Conservation (phyloP, 1,140 invertebrate species). For the Varroa destructor region DNA sequence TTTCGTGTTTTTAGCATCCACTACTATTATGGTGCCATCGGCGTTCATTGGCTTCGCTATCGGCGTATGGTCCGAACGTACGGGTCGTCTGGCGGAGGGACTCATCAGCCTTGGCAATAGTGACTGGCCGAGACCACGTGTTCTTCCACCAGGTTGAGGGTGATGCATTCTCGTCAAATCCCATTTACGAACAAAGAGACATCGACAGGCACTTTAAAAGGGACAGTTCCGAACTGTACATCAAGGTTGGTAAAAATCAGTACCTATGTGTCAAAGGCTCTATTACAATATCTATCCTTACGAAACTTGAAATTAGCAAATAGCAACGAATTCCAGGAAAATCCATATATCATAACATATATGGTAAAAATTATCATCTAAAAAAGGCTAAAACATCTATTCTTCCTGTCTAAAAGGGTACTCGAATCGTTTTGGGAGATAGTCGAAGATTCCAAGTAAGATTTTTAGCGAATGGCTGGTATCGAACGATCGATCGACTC, state of each 20-base stretch:
- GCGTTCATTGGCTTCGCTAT: conserved; percentile 21
- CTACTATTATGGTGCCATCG: conserved; percentile 29
- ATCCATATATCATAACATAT: too few relatives aligned
- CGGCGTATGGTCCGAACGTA: not conserved
- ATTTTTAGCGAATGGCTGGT: too few relatives aligned
- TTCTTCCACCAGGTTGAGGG: conserved; percentile 27
- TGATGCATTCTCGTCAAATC: conserved; percentile 26
- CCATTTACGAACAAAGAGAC: conserved; percentile 20
- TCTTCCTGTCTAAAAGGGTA: too few relatives aligned
- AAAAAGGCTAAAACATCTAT: too few relatives aligned
- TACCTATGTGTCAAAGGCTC: too few relatives aligned
- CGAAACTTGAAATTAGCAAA: too few relatives aligned
- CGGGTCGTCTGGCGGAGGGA: conserved; percentile 21
- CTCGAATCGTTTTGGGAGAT: too few relatives aligned
- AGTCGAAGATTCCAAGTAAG: too few relatives aligned
- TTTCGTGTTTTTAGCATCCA: not conserved
- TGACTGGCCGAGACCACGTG: conserved; percentile 3
- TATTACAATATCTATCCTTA: too few relatives aligned
- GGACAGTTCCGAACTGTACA: conserved; percentile 22
- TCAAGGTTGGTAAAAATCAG: not conserved
- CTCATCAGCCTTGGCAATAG: conserved; percentile 19
- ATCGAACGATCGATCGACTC: too few relatives aligned
- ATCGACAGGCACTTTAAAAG: not conserved
- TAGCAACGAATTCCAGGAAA: too few relatives aligned
- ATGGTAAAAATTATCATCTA: too few relatives aligned